phyloP scores from a whole-genome alignment of 2,888 invertebrate genomes.

The Acholoe squamosa region DNA sequence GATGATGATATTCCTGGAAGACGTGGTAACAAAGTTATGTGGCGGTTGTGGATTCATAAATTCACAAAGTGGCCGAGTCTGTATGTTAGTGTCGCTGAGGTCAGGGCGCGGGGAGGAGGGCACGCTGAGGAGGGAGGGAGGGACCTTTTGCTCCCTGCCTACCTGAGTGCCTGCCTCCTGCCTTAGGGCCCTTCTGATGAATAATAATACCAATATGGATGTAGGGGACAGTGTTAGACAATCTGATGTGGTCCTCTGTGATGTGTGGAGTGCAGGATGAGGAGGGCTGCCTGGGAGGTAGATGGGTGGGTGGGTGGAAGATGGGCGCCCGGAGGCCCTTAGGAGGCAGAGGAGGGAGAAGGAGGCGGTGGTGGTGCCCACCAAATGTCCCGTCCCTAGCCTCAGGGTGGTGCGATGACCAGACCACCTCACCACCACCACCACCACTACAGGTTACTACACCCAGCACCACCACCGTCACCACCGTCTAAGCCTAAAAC shows the following conservation, averaged over 20 bases:
- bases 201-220: constrained; percentile 1
- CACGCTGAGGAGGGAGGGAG: no score
- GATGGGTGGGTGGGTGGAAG: neutral
- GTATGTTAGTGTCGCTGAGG: neutral
- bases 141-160: neutral
- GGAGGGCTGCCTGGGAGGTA: neutral
- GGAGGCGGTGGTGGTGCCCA: neutral
- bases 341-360: neutral
- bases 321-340: neutral
- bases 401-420: constrained; percentile 2
- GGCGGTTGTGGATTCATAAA: neutral
- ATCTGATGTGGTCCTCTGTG: neutral
- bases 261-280: neutral
- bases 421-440: neutral
- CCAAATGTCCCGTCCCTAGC: neutral
- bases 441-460: neutral
- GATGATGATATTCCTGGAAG: neutral
- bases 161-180: neutral
- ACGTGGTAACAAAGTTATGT: constrained; percentile 8
- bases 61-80: neutral
- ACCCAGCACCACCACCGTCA: neutral
- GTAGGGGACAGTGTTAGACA: constrained; percentile 11
- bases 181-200: constrained; percentile 2
- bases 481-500: no score
- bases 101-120: no score